Evolutionary conservation across 2,113 vertebrate genomes (phyloP).

Genomic region (Myrmophylax atrothorax): DNA sequence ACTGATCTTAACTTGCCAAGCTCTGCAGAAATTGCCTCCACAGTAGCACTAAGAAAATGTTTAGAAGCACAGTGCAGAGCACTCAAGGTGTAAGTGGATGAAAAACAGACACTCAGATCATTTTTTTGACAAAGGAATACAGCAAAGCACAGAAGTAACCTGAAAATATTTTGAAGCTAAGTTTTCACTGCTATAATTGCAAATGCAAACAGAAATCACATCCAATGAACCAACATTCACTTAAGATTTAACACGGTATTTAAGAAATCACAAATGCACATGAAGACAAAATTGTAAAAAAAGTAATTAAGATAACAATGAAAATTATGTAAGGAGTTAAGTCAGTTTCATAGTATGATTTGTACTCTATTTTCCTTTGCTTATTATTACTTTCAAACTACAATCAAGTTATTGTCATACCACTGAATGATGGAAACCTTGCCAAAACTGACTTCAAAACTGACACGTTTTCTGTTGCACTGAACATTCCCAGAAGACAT

Average conservation of each 20-base stretch:
- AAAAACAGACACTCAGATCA: neutral
- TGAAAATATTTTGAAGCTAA: neutral
- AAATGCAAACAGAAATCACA: neutral
- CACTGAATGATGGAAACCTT: conserved; percentile 62
- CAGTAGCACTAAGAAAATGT: neutral
- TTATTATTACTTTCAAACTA: conserved; percentile 63
- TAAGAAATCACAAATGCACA: neutral
- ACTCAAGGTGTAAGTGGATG: neutral
- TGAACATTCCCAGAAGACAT: conserved; percentile 63
- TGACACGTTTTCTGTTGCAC: conserved; percentile 58
- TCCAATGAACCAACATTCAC: neutral
- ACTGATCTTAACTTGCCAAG: neutral
- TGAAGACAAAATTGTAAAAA: neutral
- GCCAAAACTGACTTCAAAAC: conserved; percentile 62
- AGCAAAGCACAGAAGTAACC: neutral
- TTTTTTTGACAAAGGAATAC: neutral
- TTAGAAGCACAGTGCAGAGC: neutral
- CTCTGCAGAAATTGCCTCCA: neutral
- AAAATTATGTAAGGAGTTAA: conserved; percentile 19
- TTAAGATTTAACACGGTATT: neutral
- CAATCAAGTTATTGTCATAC: conserved; percentile 54
- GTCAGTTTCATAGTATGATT: conserved; percentile 24
- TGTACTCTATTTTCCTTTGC: conserved; percentile 45
- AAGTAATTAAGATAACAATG: neutral
- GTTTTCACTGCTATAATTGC: neutral